Percentiles rank a stretch among this genome's conserved stretches.
Evolutionary conservation across 2,797 vertebrate species (phyloP).

Genomic region (Moxostoma hubbsi): DNA sequence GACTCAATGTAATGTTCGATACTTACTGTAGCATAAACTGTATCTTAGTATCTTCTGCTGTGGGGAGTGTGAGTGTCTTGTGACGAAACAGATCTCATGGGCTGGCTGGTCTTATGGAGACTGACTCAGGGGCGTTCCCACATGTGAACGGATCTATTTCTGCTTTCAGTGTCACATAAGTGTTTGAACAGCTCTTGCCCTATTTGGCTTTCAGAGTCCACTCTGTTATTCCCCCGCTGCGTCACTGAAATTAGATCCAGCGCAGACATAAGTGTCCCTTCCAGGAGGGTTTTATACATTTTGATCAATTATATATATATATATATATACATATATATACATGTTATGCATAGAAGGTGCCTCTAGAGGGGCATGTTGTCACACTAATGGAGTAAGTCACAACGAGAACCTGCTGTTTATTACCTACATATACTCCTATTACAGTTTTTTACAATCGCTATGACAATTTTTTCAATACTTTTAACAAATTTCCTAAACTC

Average conservation of each 20-base stretch:
- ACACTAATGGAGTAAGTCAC: too few species aligned
- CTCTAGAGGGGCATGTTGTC: too few species aligned
- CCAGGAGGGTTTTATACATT: not conserved
- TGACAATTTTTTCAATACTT: too few species aligned
- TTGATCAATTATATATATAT: too few species aligned
- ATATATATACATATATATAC: too few species aligned
- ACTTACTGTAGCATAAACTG: conserved; percentile 83
- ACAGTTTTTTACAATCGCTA: too few species aligned
- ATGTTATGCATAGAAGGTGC: too few species aligned
- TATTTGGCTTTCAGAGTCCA: conserved; percentile 53
- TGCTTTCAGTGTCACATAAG: conserved; percentile 53
- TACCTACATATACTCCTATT: too few species aligned
- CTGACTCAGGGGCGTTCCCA: conserved; percentile 39
- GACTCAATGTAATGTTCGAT: conserved; percentile 78
- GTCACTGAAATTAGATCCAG: not conserved
- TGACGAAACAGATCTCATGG: conserved; percentile 74
- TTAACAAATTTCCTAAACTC: too few species aligned
- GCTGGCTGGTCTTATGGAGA: conserved; percentile 73
- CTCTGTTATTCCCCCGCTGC: not conserved
- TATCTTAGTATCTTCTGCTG: conserved; percentile 74
- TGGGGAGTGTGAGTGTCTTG: conserved; percentile 72
- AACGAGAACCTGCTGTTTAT: too few species aligned
- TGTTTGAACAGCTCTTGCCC: conserved; percentile 40
- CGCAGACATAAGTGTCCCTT: not conserved
- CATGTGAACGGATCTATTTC: conserved; percentile 40